These are phyloP conservation scores for Listronotus oregonensis DNA, from an alignment of 1,140 invertebrate genomes.

Conservation along the genomic window DNA sequence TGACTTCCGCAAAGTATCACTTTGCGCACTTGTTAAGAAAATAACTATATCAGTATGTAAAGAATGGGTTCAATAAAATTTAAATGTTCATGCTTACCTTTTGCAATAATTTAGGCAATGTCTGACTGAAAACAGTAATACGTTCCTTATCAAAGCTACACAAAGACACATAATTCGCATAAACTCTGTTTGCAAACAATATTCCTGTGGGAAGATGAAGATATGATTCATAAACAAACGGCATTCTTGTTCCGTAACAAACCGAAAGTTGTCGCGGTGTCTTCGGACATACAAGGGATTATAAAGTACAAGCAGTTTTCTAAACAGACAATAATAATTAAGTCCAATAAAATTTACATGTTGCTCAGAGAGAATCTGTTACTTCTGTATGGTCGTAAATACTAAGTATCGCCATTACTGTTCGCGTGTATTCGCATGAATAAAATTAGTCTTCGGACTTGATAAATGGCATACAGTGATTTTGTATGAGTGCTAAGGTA, in stretches of 20 bases:
- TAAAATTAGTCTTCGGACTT: slow-evolving; percentile 27
- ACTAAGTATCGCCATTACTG: slow-evolving; percentile 25
- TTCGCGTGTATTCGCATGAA: slow-evolving; percentile 30
- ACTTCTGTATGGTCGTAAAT: slow-evolving; percentile 31
- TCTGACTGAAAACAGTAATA: too few species aligned
- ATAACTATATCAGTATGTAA: too few species aligned
- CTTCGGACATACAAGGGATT: neutral
- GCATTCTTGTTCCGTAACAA: slow-evolving; percentile 8
- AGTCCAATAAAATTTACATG: slow-evolving; percentile 31
- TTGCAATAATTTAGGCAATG: too few species aligned
- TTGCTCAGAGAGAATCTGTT: slow-evolving; percentile 24
- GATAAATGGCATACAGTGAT: slow-evolving; percentile 18
- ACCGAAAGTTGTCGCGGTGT: neutral
- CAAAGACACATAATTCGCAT: too few species aligned
- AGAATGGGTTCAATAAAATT: too few species aligned
- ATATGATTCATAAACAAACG: slow-evolving; percentile 7
- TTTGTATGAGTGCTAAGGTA: neutral
- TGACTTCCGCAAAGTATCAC: too few species aligned
- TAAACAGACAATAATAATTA: slow-evolving; percentile 21
- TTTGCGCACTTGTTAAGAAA: too few species aligned
- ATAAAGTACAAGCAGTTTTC: slow-evolving; percentile 1
- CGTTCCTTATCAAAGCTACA: too few species aligned
- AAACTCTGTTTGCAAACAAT: too few species aligned
- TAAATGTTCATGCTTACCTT: too few species aligned
- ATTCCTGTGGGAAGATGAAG: slow-evolving; percentile 4